Base-by-base conservation (phyloP, 2,113 vertebrate genomes). In the Megaceryle maxima region DNA sequence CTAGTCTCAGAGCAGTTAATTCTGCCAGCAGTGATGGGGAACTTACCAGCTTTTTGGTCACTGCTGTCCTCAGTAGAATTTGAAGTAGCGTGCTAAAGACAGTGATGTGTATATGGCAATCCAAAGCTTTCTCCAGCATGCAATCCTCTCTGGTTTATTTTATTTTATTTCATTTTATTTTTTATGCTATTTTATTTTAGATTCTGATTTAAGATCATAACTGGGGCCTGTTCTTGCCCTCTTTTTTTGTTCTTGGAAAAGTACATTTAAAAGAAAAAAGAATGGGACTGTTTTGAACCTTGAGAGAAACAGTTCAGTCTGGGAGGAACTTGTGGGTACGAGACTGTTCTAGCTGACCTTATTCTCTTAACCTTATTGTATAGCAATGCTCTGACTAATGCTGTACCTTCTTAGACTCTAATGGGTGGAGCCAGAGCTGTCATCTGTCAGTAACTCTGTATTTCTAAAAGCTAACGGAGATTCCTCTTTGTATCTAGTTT, bases 1-100 rank as follows among this genome's bases (percentile, higher is more conserved):
- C 82, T 44, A 70, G 41, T 78, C 46, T 94, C 60, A 83, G 60
- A 70, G 43, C 72, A 88, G 72, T 74, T 88, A 63, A 74, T 94
- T 75, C 60, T 93, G 79, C 64, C 2, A 8, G 59, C 44, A 80
- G 16, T 59, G 76, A 59, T 80, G 63, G 90, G 44, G 59, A 91
- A 74, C 53, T 81, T n/a, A 78, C 51, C 70, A 83, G 59, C 56
- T 59, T 88, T 91, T 80, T 77, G 70, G 82, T 81, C 51, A 48
- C 35, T 94, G 81, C 76, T 92, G 73, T 81, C n/a, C 22, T 95
- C 92, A 94, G 88, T 85, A 90, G 60, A 86, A 83, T 94, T 88
- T 93, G 92, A 90, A 77, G 56, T 46, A 88, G n/a, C 56, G 83
- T 77, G 31, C 78, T 70, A 63, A 90, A 95, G 85, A 83, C 75